These are phyloP conservation scores for Limonius californicus DNA, from an alignment of 1,140 invertebrate genomes.

Conservation along the genomic window DNA sequence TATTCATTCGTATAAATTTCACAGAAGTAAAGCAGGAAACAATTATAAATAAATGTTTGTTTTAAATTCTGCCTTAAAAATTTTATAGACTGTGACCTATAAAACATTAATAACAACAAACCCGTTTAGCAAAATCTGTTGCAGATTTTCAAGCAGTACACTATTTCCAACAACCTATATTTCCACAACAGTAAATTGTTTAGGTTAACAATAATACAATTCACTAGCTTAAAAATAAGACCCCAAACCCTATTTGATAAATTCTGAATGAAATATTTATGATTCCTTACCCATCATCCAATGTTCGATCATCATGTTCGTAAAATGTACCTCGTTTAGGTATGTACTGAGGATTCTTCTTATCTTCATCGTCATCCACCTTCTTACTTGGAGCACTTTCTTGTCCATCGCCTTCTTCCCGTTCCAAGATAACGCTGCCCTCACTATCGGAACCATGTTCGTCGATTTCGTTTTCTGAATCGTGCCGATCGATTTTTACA, in stretches of 20 bases:
- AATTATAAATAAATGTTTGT: too few relatives aligned
- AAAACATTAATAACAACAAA: too few relatives aligned
- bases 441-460: conserved; percentile 44
- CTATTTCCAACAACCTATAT: too few relatives aligned
- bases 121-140: too few relatives aligned
- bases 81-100: too few relatives aligned
- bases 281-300: conserved; percentile 57
- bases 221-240: too few relatives aligned
- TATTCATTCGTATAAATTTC: too few relatives aligned
- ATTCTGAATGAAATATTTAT: background rate
- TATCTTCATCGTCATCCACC: conserved; percentile 90
- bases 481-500: background rate
- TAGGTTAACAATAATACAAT: too few relatives aligned
- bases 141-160: too few relatives aligned
- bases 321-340: conserved; percentile 95
- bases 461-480: background rate
- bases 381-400: conserved; percentile 60
- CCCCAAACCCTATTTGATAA: background rate
- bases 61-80: too few relatives aligned
- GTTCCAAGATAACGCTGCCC: conserved; percentile 51
- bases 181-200: background rate
- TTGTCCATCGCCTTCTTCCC: conserved; percentile 60
- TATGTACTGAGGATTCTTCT: conserved; percentile 94
- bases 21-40: too few relatives aligned
- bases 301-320: conserved; percentile 90